Evolutionary conservation across 2,113 vertebrate genomes (phyloP), one percentile per base, ranked within the genome.

Genomic region (Lutjanus erythropterus): DNA sequence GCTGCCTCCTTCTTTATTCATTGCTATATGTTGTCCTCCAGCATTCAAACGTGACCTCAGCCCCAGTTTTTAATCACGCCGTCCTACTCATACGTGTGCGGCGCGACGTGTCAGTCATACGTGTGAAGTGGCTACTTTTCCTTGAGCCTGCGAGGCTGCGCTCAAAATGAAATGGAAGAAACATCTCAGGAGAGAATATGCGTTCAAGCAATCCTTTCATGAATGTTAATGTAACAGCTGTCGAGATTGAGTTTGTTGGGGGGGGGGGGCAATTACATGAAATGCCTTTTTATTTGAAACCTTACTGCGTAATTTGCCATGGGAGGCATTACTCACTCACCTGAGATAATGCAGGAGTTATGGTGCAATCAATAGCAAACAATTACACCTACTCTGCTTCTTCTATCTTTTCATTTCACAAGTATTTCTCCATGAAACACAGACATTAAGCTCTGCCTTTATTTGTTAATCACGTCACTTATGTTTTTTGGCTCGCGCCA

Each of bases 161-260:
- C 70, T 75, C 37, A 5, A 62, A 88, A 81, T 72, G 44, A 75
- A 84, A 71, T 37, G 33, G 21, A 41, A 61, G 55, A 62, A 80
- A 35, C 31, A 59, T 75, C 71, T 81, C 52, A 23, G 25, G 76
- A 74, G 71, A 47, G 10, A 58, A 61, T 15, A 71, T 44, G 44
- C 37, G 42, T 78, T 52, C 47, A 44, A 19, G 12, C 29, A 44
- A 3, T 59, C 65, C 39, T 61, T 86, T 64, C 64, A 71, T 75
- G 46, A 79, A 78, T 83, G 80, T 50, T 76, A 86, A 86, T 77
- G 58, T 27, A 56, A 77, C 52, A 80, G 64, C 81, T 80, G 68
- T 44, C 47, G 33, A 55, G 60, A 69, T 35, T 21, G 44, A 23
- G 56, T 35, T 67, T 6, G 12, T 21, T 14, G 27, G 9, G 56